phyloP scores from a whole-genome alignment of 2,113 vertebrate genomes.

The Rhipidura dahli region DNA sequence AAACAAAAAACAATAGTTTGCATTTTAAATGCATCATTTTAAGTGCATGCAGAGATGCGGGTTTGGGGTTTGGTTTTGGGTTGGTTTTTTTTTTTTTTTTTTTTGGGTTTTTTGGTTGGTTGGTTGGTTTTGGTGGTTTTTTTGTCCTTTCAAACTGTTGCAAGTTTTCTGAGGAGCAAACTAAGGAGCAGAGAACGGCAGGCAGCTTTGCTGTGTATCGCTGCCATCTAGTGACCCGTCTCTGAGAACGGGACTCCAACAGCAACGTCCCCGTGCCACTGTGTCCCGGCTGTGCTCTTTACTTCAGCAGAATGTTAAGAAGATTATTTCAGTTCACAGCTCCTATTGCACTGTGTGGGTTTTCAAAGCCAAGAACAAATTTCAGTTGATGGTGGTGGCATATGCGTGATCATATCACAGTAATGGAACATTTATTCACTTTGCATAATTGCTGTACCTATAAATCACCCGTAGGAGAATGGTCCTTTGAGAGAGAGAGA shows the following conservation, averaged over 20 bases:
- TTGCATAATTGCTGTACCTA: background rate
- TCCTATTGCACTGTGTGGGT: background rate
- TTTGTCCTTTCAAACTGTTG: background rate
- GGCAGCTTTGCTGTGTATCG: conserved; percentile 36
- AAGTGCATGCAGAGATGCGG: background rate
- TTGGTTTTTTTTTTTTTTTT: background rate
- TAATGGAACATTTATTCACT: background rate
- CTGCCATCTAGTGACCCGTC: conserved; percentile 71
- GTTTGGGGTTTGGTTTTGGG: background rate
- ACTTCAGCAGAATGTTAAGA: background rate
- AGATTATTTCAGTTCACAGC: background rate
- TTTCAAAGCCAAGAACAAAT: background rate
- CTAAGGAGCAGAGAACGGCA: accelerated
- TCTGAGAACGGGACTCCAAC: background rate
- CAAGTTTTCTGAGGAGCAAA: background rate
- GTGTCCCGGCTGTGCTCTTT: accelerated
- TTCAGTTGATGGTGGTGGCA: background rate
- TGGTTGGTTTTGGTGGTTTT: background rate
- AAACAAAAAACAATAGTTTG: background rate
- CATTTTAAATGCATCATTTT: conserved; percentile 16
- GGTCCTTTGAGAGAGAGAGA: background rate
- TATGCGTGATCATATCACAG: background rate
- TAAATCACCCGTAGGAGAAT: background rate
- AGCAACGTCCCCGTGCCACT: accelerated
- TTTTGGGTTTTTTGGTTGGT: background rate